Percentiles rank a stretch among this genome's conserved stretches.
Evolutionary conservation across 2,113 vertebrate species (phyloP).

Genomic region (Macquaria australasica): DNA sequence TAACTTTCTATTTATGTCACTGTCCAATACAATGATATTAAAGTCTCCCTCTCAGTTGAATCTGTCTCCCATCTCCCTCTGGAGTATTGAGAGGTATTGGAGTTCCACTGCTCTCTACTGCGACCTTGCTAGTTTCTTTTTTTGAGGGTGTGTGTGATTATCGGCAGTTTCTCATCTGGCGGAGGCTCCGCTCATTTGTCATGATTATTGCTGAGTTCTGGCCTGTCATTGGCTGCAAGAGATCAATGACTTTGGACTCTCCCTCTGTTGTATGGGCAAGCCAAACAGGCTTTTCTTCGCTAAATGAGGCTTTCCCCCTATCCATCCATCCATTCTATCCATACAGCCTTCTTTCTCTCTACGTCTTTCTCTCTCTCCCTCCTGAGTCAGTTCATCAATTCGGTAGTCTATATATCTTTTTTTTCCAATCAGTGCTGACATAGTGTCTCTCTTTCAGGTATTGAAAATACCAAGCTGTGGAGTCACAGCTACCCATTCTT

Average conservation of each 20-base stretch:
- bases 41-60: constrained; percentile 26
- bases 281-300: constrained; percentile 96
- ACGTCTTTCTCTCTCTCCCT: constrained; percentile 77
- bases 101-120: constrained; percentile 63
- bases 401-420: constrained; percentile 95
- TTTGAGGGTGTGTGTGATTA: constrained; percentile 88
- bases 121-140: constrained; percentile 94
- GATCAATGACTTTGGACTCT: constrained; percentile 99
- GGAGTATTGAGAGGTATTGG: constrained; percentile 61
- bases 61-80: constrained; percentile 52
- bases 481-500: constrained; percentile 42
- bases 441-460: constrained; percentile 81
- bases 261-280: constrained; percentile 94
- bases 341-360: constrained; percentile 64
- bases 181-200: constrained; percentile 98
- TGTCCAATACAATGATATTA: constrained; percentile 42
- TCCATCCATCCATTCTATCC: constrained; percentile 74
- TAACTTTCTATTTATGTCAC: constrained; percentile 28
- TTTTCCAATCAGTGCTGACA: constrained; percentile 93
- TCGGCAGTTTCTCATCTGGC: constrained; percentile 94
- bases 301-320: constrained; percentile 93
- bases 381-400: constrained; percentile 84
- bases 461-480: constrained; percentile 48
- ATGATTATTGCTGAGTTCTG: constrained; percentile 99
- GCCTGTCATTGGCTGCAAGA: constrained; percentile 98